phyloP scores from a whole-genome alignment of 1,140 invertebrate genomes.

The Cotesia vestalis region DNA sequence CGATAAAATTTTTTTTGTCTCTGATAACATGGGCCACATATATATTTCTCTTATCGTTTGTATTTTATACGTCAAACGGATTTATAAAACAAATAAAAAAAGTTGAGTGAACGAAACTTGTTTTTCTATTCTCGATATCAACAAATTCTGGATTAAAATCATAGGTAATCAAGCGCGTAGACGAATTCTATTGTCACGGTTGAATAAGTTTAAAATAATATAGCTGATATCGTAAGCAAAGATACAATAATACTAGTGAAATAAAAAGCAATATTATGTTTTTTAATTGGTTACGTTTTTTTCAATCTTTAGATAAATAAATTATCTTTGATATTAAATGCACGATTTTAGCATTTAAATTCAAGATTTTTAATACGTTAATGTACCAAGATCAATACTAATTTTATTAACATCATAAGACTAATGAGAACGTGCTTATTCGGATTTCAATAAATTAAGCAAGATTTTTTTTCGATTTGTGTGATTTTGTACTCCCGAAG shows the following conservation, averaged over 20 bases:
- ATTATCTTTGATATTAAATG: too few species aligned
- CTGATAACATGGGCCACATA: conserved; percentile 33
- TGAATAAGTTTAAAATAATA: conserved; percentile 10
- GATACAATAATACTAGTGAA: background rate
- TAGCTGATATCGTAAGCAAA: background rate
- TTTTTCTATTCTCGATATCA: conserved; percentile 19
- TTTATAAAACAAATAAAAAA: conserved; percentile 15
- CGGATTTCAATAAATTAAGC: too few species aligned
- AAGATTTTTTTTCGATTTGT: too few species aligned
- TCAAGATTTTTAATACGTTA: too few species aligned
- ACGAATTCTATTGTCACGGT: conserved; percentile 7
- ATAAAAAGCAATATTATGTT: too few species aligned
- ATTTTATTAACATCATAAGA: too few species aligned
- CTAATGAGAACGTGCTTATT: too few species aligned
- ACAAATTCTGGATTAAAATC: conserved; percentile 34
- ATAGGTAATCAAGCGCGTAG: conserved; percentile 30
- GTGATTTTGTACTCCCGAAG: too few species aligned
- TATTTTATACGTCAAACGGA: background rate
- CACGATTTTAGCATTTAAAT: too few species aligned
- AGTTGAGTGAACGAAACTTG: conserved; percentile 13
- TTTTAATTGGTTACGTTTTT: too few species aligned
- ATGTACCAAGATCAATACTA: too few species aligned
- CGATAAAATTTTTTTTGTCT: conserved; percentile 33
- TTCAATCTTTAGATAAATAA: too few species aligned
- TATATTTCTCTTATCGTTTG: conserved; percentile 34